A percentile compares a stretch with the other conserved stretches of the same genome.
These are phyloP conservation scores for Biston betularia DNA, from an alignment of 2,888 invertebrate genomes.

Conservation along the genomic window DNA sequence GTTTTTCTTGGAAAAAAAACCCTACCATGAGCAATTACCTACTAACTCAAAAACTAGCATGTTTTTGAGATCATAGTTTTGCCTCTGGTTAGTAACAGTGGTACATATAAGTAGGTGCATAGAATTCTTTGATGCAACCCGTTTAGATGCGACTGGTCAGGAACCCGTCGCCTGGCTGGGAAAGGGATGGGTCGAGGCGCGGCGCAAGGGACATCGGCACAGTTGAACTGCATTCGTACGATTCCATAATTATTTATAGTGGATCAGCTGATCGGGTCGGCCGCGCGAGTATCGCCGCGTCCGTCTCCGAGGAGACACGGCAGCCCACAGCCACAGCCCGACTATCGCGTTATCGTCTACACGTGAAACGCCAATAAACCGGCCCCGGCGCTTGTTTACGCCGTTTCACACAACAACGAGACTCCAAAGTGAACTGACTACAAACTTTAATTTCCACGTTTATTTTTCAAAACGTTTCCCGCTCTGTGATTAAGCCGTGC, in stretches of 20 bases:
- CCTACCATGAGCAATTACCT: too few relatives aligned
- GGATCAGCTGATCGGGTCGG: constrained; percentile 74
- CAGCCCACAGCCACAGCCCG: constrained; percentile 26
- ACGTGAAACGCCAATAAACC: constrained; percentile 66
- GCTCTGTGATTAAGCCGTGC: constrained; percentile 24
- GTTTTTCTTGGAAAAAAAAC: too few relatives aligned
- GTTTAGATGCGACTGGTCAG: not conserved
- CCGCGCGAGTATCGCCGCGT: constrained; percentile 45
- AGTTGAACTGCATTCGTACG: constrained; percentile 70
- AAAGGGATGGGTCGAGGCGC: constrained; percentile 6
- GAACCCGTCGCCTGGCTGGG: not conserved
- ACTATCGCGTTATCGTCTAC: constrained; percentile 53
- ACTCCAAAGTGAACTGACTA: constrained; percentile 52
- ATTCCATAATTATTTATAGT: constrained; percentile 83
- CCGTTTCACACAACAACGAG: constrained; percentile 52
- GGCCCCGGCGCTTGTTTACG: constrained; percentile 66
- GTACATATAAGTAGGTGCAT: too few relatives aligned
- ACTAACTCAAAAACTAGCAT: too few relatives aligned
- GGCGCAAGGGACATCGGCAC: constrained; percentile 34
- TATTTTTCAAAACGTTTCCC: constrained; percentile 25
- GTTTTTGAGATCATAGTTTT: too few relatives aligned
- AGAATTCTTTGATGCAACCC: not conserved
- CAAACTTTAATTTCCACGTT: constrained; percentile 23
- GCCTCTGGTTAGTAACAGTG: too few relatives aligned
- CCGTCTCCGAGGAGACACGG: constrained; percentile 40